Evolutionary conservation across 2,888 invertebrate species (phyloP), one percentile per base, ranked within the genome.

Genomic region (Allygus modestus): DNA sequence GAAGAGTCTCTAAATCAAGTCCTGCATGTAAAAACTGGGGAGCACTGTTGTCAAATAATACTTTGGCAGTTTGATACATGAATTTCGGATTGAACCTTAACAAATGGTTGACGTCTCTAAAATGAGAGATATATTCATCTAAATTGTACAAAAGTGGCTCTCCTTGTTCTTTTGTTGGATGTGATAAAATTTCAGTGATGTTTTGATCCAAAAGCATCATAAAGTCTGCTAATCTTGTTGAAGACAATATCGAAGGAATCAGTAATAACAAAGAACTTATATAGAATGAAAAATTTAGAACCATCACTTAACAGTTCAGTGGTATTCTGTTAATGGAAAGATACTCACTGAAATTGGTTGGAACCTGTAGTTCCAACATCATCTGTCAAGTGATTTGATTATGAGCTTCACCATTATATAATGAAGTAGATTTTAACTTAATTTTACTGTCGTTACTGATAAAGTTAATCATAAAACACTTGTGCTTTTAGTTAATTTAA

Each of bases 31-130:
- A 23, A 23, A 77, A 77, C 77, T 41, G 41, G 4, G 77, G 77
- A 51, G 77, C 77, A 46, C 77, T 43, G 7, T 77, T 43, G 33
- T 77, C 46, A 17, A 46, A 46, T 28, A 77, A 51, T 2, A 28
- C 17, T 51, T 77, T 77, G 4, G 77, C 77, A 15, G 77, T 77
- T n/a, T 77, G 23, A 17, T 77, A 77, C 77, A 77, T 77, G 37
- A 77, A 77, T 28, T 77, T 77, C 0, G 77, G 77, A 17, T 43
- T 77, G 31, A 77, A 77, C 23, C 41, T 46, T 1, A 77, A 17
- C 51, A 77, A 77, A 28, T 77, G 77, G 28, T 77, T 77, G 26
- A 77, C 77, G 26, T 77, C 77, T 28, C 77, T 23, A 9, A 77
- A 28, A 28, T 28, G 77, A 51, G 51, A 1, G 28, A 77, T 51